Conservation (phyloP, 2,888 invertebrate genomes). For the Mycalesis mineus region DNA sequence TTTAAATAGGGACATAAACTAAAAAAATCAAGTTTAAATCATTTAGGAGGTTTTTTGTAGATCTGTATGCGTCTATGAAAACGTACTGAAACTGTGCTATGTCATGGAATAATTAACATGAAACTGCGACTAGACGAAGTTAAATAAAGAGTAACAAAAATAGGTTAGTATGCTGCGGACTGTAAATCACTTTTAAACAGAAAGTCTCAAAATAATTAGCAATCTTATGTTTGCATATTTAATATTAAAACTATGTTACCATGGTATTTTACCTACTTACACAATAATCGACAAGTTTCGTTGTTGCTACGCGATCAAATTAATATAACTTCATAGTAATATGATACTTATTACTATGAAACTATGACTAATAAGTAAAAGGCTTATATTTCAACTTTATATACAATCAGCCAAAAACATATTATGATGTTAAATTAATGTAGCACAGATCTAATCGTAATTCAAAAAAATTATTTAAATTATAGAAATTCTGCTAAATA, state of each 20-base stretch:
- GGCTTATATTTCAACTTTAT: too few species aligned
- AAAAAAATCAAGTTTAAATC: too few species aligned
- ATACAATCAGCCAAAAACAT: too few species aligned
- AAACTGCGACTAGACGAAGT: background rate
- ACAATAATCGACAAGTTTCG: constrained; percentile 12
- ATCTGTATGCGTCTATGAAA: too few species aligned
- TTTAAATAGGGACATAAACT: too few species aligned
- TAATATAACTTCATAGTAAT: too few species aligned
- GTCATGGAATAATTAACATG: background rate
- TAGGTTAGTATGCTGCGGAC: constrained; percentile 1
- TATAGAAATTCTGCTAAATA: too few species aligned
- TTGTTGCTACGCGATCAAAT: constrained; percentile 19
- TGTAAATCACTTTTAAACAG: background rate
- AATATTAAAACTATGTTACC: constrained; percentile 13
- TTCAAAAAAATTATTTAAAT: too few species aligned
- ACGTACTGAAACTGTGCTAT: background rate
- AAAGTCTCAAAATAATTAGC: constrained; percentile 5
- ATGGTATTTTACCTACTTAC: constrained; percentile 9
- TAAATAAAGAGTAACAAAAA: constrained; percentile 2
- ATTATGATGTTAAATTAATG: constrained; percentile 3
- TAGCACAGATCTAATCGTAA: background rate
- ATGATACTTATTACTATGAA: too few species aligned
- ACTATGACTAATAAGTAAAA: too few species aligned
- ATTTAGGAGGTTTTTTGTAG: too few species aligned
- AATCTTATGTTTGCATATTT: constrained; percentile 4